Base-by-base conservation (phyloP, 2,888 invertebrate genomes). In the Hypselothyrea guttata region DNA sequence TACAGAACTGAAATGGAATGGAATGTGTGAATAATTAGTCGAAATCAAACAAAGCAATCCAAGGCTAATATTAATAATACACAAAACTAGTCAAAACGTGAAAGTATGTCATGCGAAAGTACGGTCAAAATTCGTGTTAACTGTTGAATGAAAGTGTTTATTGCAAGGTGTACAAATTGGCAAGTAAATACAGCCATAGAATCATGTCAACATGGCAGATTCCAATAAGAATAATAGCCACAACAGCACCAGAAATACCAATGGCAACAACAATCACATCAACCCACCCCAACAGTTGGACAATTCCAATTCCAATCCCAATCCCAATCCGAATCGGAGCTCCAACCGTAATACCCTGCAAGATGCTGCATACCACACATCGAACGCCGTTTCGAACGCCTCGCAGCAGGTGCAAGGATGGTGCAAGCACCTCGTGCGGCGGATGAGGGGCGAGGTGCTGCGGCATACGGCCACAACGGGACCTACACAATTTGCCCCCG, bases 381-480 rank as follows among this genome's bases (percentile, higher is more conserved):
- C 22, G 5, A 22, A 22, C 22, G 22, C 22, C 22, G 22, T 22
- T 22, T 22, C 51, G 1, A 16, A 4, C 8, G 7, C 41, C 13
- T 15, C 53, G 61, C 55, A 64, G 30, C 71, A 54, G 47, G n/a
- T 70, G 42, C 62, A 54, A 1, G n/a, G 15, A 8, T 78, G 79
- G 83, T 45, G 64, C n/a, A 49, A 54, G 45, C 13, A 28, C 2
- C 48, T 58, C 28, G 0, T 73, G 41, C 79, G 71, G 9, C 63
- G 49, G 48, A 1, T 81, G 62, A 64, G 57, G 22, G 57, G 67
- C 0, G 58, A 81, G 42, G 51, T 66, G 1, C n/a, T 76, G 30
- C 56, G 78, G 7, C 71, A 74, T n/a, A 78, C 76, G 13, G 78
- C 84, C n/a, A 54, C 81, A 4, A 81, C 75, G n/a, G 56, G 60